These are phyloP conservation scores for Rattus norvegicus DNA, from an alignment of 2,113 vertebrate genomes.

Conservation along the genomic window GRCr8 NC_086031.1:45369501-45370000, in stretches of 20 bases:
- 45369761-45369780: neutral
- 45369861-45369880: neutral
- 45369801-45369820: neutral
- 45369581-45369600: neutral
- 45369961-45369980: neutral
- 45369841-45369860: neutral
- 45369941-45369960: neutral
- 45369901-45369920: neutral
- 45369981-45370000: neutral
- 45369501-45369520: neutral
- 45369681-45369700: neutral
- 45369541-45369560: neutral
- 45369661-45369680: neutral
- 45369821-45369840: neutral
- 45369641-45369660: neutral
- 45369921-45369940: neutral
- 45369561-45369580: neutral
- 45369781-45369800: neutral
- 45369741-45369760: neutral
- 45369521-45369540: neutral
- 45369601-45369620: neutral
- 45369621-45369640: no score
- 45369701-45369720: slow-evolving; percentile 30
- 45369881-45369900: neutral
- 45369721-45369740: slow-evolving; percentile 37